A percentile compares a stretch with the other conserved stretches of the same genome.
Conservation (phyloP, 2,888 invertebrate species). For the Merodon equestris region DNA sequence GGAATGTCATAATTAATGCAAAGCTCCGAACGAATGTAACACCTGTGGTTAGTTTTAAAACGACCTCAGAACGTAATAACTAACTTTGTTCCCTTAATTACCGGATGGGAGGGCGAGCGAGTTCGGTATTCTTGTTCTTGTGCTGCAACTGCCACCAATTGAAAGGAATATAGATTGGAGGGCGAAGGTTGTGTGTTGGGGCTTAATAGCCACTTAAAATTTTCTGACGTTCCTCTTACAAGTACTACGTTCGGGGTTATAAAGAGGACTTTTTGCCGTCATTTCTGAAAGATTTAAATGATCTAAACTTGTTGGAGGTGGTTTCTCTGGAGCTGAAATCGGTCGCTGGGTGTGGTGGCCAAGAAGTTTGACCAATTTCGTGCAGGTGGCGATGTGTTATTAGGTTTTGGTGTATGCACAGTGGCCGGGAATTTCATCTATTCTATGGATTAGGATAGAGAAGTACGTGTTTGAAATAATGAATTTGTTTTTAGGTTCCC, state of each 20-base stretch:
- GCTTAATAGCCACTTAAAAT: conserved; percentile 65
- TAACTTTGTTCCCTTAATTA: conserved; percentile 69
- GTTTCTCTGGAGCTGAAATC: too few species aligned
- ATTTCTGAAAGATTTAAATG: conserved; percentile 46
- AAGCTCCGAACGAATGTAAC: conserved; percentile 79
- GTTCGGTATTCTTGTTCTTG: not conserved
- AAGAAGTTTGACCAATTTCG: conserved; percentile 8
- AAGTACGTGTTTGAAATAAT: too few species aligned
- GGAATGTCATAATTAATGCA: conserved; percentile 79
- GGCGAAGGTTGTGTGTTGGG: conserved; percentile 51
- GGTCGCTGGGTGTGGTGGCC: not conserved
- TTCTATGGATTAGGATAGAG: too few species aligned
- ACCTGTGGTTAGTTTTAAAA: conserved; percentile 78
- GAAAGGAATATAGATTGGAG: conserved; percentile 24
- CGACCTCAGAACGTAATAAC: conserved; percentile 73
- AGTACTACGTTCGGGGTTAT: conserved; percentile 17
- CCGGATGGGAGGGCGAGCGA: conserved; percentile 28
- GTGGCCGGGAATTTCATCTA: too few species aligned
- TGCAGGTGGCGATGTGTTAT: conserved; percentile 46
- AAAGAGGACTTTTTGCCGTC: conserved; percentile 35
- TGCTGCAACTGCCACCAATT: not conserved
- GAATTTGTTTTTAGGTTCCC: too few species aligned
- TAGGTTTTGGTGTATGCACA: conserved; percentile 10
- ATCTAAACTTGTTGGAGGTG: not conserved
- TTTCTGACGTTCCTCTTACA: conserved; percentile 29